A percentile compares a stretch with the other conserved stretches of the same genome.
Conservation (phyloP, 1,140 invertebrate species). For the Bilobella aurantiaca region DNA sequence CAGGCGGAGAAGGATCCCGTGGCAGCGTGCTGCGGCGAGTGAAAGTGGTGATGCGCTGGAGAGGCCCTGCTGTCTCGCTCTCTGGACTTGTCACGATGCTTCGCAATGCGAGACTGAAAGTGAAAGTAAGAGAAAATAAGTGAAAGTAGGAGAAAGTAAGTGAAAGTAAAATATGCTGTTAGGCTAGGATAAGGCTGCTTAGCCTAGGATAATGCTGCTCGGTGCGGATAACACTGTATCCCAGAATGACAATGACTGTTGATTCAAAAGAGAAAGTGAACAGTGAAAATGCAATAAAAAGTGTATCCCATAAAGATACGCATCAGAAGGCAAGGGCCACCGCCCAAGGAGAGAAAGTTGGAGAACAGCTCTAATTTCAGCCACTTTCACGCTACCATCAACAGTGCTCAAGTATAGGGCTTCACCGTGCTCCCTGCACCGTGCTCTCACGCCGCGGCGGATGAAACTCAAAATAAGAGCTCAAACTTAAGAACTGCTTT, state of each 20-base stretch:
- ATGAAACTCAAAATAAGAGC: neutral
- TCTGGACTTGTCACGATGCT: slow-evolving; percentile 25
- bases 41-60: slow-evolving; percentile 11
- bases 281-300: neutral
- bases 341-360: neutral
- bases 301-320: neutral
- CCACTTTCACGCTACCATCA: neutral
- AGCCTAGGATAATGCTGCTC: no score
- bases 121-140: neutral
- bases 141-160: neutral
- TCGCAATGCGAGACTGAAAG: slow-evolving; percentile 28
- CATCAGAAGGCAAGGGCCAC: neutral
- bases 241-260: neutral
- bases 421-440: neutral
- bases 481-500: neutral
- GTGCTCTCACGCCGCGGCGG: neutral
- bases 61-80: slow-evolving; percentile 7
- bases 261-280: neutral
- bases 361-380: neutral
- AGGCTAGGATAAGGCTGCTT: no score
- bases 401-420: neutral
- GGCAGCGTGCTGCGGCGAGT: neutral
- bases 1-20: slow-evolving; percentile 17
- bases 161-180: neutral
- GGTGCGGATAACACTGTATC: neutral